Percentiles rank a stretch among this genome's conserved stretches.
phyloP scores from a whole-genome alignment of 2,797 vertebrate genomes.

The Thunnus albacares region DNA sequence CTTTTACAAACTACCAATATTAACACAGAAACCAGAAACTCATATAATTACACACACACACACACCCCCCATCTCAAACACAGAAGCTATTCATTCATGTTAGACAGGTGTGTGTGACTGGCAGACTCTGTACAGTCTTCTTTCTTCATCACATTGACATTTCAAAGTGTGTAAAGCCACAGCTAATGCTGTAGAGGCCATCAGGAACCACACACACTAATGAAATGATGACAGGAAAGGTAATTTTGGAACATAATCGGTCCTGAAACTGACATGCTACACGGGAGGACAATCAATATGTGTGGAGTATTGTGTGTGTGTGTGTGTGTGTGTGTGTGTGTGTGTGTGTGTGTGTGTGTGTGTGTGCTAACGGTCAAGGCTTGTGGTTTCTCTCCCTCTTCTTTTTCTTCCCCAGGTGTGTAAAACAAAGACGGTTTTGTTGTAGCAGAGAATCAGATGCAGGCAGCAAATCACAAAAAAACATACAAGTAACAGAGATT shows the following conservation, averaged over 20 bases:
- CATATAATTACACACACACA: too few species aligned
- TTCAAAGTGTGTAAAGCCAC: not conserved
- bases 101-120: slow-evolving; percentile 6
- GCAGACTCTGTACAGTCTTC: not conserved
- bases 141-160: not conserved
- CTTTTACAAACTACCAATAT: too few species aligned
- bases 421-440: slow-evolving; percentile 53
- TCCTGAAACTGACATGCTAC: slow-evolving; percentile 23
- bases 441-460: not conserved
- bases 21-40: too few species aligned
- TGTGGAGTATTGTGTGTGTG: not conserved
- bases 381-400: not conserved
- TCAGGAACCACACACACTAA: slow-evolving; percentile 17
- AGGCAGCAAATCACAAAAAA: not conserved
- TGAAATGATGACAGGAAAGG: slow-evolving; percentile 49
- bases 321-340: not conserved
- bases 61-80: slow-evolving; percentile 5
- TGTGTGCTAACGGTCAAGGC: slow-evolving; percentile 2
- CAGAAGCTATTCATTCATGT: slow-evolving; percentile 29
- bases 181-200: slow-evolving; percentile 1
- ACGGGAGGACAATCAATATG: slow-evolving; percentile 46
- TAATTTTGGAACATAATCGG: slow-evolving; percentile 34
- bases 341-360: not conserved
- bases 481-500: not conserved
- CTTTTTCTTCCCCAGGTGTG: slow-evolving; percentile 30